These are phyloP conservation scores for Ormyrus rosae DNA, from an alignment of 2,888 invertebrate species.

Conservation along the genomic window DNA sequence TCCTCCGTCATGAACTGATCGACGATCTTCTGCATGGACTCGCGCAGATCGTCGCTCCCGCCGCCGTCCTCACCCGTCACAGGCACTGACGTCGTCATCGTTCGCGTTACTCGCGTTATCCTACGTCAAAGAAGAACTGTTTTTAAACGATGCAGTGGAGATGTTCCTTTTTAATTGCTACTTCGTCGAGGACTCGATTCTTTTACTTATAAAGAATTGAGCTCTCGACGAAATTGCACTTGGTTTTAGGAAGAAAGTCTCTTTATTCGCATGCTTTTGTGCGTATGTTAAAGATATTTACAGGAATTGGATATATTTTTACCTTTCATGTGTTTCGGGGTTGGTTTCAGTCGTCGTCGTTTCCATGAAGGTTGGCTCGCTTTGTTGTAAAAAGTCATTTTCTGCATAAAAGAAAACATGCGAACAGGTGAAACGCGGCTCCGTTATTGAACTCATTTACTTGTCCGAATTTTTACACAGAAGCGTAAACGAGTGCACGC, in stretches of 20 bases:
- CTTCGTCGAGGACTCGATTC: too few relatives aligned
- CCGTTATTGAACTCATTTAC: background rate
- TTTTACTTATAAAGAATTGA: too few relatives aligned
- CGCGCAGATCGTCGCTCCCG: conserved; percentile 74
- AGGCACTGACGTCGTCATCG: conserved; percentile 73
- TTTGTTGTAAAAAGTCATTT: conserved; percentile 80
- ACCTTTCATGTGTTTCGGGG: conserved; percentile 78
- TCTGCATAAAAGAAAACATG: conserved; percentile 74
- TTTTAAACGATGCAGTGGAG: too few relatives aligned
- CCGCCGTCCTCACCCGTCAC: conserved; percentile 60
- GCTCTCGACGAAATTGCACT: background rate
- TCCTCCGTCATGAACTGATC: conserved; percentile 79
- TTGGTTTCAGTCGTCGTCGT: conserved; percentile 77
- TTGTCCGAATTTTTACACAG: conserved; percentile 21
- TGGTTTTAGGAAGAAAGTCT: background rate
- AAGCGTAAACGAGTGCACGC: conserved; percentile 21
- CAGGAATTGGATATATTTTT: conserved; percentile 60
- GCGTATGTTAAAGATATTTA: background rate
- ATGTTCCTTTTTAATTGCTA: too few relatives aligned
- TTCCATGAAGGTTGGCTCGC: conserved; percentile 78
- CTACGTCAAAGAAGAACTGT: conserved; percentile 67
- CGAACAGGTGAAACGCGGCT: conserved; percentile 17
- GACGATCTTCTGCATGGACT: conserved; percentile 78
- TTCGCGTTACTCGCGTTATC: conserved; percentile 77
- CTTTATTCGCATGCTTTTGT: background rate